A percentile compares a stretch with the other conserved stretches of the same genome.
phyloP scores from a whole-genome alignment of 2,797 vertebrate species.

The Ceyx erithaca region DNA sequence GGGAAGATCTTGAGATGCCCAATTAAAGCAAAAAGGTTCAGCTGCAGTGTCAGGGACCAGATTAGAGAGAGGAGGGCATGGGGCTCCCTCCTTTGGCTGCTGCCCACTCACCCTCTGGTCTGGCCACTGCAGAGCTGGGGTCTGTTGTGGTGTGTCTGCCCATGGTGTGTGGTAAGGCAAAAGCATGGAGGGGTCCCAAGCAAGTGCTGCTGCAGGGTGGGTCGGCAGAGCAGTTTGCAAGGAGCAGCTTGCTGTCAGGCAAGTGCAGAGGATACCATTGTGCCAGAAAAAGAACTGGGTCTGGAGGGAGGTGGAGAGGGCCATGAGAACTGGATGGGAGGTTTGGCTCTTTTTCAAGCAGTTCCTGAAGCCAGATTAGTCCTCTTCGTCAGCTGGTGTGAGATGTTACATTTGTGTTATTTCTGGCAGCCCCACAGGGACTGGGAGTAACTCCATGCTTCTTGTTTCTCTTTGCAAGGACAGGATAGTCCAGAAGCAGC shows the following conservation, averaged over 20 bases:
- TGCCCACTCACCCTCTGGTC: not conserved
- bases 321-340: slow-evolving; percentile 62
- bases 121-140: not conserved
- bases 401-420: slow-evolving; percentile 61
- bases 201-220: accelerated
- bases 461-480: slow-evolving; percentile 4
- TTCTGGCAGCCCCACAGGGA: slow-evolving; percentile 38
- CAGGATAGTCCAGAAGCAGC: not conserved
- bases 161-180: not conserved
- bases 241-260: not conserved
- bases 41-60: not conserved
- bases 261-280: not conserved
- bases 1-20: not conserved
- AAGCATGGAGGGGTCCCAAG: not conserved
- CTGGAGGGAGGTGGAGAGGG: slow-evolving; percentile 1
- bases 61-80: not conserved
- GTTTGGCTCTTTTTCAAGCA: slow-evolving; percentile 44
- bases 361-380: slow-evolving; percentile 47
- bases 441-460: slow-evolving; percentile 48
- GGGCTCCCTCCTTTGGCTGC: not conserved
- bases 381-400: slow-evolving; percentile 51
- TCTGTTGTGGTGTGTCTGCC: accelerated
- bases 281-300: slow-evolving; percentile 48
- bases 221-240: accelerated
- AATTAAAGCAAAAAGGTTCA: not conserved